A percentile compares a stretch with the other conserved stretches of the same genome.
These are phyloP conservation scores for Chelonus insularis DNA, from an alignment of 1,140 invertebrate species.

Conservation along the genomic window DNA sequence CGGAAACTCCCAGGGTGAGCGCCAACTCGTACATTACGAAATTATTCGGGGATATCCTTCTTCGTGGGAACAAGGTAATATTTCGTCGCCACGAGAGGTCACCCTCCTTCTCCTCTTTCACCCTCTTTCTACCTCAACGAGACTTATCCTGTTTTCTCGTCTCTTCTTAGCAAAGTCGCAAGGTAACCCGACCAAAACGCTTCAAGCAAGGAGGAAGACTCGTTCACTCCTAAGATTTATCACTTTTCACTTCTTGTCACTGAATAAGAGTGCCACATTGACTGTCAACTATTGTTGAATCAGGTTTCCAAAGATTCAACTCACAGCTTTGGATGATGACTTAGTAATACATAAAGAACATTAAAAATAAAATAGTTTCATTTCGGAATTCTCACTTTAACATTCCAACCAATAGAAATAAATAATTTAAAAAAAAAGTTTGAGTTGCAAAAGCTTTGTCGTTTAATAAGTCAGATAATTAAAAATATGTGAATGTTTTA, in stretches of 20 bases:
- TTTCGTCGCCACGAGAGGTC: slow-evolving; percentile 38
- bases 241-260: slow-evolving; percentile 43
- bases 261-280: slow-evolving; percentile 1
- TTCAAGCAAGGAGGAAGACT: slow-evolving; percentile 39
- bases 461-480: no score
- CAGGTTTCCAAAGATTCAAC: no score
- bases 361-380: no score
- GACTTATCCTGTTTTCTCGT: background rate
- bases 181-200: slow-evolving; percentile 48
- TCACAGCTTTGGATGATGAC: no score
- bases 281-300: background rate
- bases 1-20: slow-evolving; percentile 18
- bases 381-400: no score
- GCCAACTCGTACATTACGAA: slow-evolving; percentile 39
- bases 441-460: no score
- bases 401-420: no score
- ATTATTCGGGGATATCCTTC: slow-evolving; percentile 48
- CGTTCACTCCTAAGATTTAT: slow-evolving; percentile 48
- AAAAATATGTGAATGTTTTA: no score
- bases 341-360: no score
- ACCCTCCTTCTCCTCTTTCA: background rate
- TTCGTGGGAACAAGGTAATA: slow-evolving; percentile 44
- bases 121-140: background rate
- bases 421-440: no score
- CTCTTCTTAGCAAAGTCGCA: slow-evolving; percentile 10